Percentiles rank a stretch among this genome's conserved stretches.
These are phyloP conservation scores for Hypomecis punctinalis DNA, from an alignment of 2,888 invertebrate species.

Conservation along the genomic window DNA sequence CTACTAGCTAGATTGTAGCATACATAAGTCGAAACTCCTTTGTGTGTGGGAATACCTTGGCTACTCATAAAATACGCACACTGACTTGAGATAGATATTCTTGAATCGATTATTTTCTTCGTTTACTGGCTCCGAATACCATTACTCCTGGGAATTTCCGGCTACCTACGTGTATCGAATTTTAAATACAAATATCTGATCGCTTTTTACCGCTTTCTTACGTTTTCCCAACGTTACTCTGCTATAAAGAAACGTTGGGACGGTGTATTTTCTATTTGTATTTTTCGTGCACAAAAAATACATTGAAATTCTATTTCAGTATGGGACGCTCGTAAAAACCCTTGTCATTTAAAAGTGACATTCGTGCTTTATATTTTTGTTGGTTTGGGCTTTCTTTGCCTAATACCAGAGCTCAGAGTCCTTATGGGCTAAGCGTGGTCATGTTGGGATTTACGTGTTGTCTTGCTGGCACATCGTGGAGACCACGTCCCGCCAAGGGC, in stretches of 20 bases:
- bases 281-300: slow-evolving; percentile 3
- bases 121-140: slow-evolving; percentile 31
- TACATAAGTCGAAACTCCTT: too few species aligned
- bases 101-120: slow-evolving; percentile 51
- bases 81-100: slow-evolving; percentile 8
- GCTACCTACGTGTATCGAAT: slow-evolving; percentile 47
- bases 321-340: slow-evolving; percentile 31
- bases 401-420: background rate
- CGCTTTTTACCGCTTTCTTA: slow-evolving; percentile 20
- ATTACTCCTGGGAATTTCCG: slow-evolving; percentile 32
- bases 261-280: slow-evolving; percentile 13
- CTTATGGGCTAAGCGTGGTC: too few species aligned
- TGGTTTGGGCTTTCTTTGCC: background rate
- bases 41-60: too few species aligned
- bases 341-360: slow-evolving; percentile 16
- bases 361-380: background rate
- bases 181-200: slow-evolving; percentile 48
- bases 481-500: too few species aligned
- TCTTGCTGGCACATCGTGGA: too few species aligned
- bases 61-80: too few species aligned
- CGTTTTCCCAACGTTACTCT: slow-evolving; percentile 38
- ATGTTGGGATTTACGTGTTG: too few species aligned
- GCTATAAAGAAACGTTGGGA: background rate
- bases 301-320: slow-evolving; percentile 28
- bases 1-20: too few species aligned